A percentile compares a stretch with the other conserved stretches of the same genome.
Conservation (phyloP, 2,888 invertebrate genomes). For the Sinohyriopsis cumingii region DNA sequence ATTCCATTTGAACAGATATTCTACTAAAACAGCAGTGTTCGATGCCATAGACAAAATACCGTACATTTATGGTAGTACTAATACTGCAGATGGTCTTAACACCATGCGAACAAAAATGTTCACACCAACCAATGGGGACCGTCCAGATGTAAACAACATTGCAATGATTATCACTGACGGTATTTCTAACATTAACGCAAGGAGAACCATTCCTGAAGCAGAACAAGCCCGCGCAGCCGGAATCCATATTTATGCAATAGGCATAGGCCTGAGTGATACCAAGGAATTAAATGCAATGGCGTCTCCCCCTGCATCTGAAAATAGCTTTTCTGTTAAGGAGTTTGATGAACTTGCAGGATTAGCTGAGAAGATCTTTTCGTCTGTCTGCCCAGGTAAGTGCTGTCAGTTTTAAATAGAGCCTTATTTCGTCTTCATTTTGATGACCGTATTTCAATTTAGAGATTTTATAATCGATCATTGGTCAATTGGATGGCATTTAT, state of each 20-base stretch:
- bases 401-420: background rate
- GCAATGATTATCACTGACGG: constrained; percentile 67
- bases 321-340: constrained; percentile 41
- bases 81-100: constrained; percentile 61
- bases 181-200: constrained; percentile 62
- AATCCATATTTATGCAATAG: constrained; percentile 51
- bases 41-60: constrained; percentile 53
- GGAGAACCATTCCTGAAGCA: constrained; percentile 60
- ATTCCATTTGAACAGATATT: constrained; percentile 56
- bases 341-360: constrained; percentile 44
- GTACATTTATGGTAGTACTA: constrained; percentile 62
- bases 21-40: constrained; percentile 43
- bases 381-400: constrained; percentile 45
- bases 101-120: constrained; percentile 57
- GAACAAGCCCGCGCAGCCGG: constrained; percentile 35
- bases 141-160: constrained; percentile 54
- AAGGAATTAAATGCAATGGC: constrained; percentile 49
- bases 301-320: constrained; percentile 31
- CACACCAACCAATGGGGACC: constrained; percentile 56
- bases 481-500: no score
- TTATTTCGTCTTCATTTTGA: no score
- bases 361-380: constrained; percentile 48
- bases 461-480: no score
- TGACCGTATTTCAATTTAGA: no score
- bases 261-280: constrained; percentile 47